Evolutionary conservation across 2,888 invertebrate genomes (phyloP), one percentile per base, ranked within the genome.

Genomic region (Napeogenes sylphis): DNA sequence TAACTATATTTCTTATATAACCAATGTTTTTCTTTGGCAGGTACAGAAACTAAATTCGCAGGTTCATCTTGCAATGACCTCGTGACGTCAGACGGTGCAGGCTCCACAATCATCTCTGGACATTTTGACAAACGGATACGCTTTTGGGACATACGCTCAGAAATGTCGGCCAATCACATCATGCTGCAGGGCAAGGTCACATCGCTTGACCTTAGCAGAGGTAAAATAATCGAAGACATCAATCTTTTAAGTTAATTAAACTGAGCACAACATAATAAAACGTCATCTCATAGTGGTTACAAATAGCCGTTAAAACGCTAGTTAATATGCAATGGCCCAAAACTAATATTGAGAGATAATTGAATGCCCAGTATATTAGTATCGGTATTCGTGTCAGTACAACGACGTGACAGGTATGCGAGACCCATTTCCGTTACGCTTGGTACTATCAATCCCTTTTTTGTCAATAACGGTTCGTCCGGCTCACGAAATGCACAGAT

Each of bases 41-140:
- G 95, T 86, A 94, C 95, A 73, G 95, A 96, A 85, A 98, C 98
- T 4, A 97, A 98, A 87, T 98, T 98, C 80, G 98, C 98, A 62
- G 98, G 98, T 51, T 99, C 98, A 45, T 97, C 97, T 78, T 99
- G 98, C 87, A 98, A 98, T 87, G 99, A 99, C 90, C 92, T 99
- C 67, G 98, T 98, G 71, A 97, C 97, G 70, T 95, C 95, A 64
- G 97, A 97, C 80, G 94, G 95, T 66, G 93, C 95, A 12, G 97
- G 96, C 51, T 94, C 96, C 21, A 96, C 96, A 60, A 96, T 99
- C 74, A 97, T 99, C 76, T 98, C 98, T 76, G 99, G 99, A 33
- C 99, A 99, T 91, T 99, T 97, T 85, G 99, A 99, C 91, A 98
- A 98, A 87, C 95, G 95, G 78, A 96, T 99, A 74, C 93, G 99